Evolutionary conservation across 2,888 invertebrate species (phyloP).

Genomic region (Lasioglossum lativentre): DNA sequence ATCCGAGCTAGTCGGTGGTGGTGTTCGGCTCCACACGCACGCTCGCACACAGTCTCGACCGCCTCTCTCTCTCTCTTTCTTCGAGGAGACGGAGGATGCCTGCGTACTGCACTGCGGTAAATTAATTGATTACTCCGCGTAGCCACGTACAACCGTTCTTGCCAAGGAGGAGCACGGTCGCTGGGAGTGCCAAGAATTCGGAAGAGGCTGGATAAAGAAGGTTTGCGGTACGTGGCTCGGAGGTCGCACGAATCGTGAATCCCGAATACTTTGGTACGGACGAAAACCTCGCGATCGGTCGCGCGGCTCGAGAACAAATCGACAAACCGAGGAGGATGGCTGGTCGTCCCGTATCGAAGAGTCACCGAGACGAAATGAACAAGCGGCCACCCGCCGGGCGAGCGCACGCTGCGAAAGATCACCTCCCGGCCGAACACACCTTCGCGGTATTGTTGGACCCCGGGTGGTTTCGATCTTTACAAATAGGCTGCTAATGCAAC

Average conservation of each 20-base stretch:
- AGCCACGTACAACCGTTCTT: slow-evolving; percentile 69
- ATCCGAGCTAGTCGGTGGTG: slow-evolving; percentile 71
- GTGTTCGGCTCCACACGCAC: slow-evolving; percentile 48
- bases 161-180: slow-evolving; percentile 38
- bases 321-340: slow-evolving; percentile 19
- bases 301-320: slow-evolving; percentile 7
- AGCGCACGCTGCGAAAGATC: slow-evolving; percentile 75
- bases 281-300: background rate
- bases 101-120: slow-evolving; percentile 69
- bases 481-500: slow-evolving; percentile 76
- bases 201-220: background rate
- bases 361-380: slow-evolving; percentile 62
- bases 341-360: slow-evolving; percentile 31
- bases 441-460: slow-evolving; percentile 71
- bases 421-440: slow-evolving; percentile 67
- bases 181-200: slow-evolving; percentile 17
- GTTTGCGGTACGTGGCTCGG: background rate
- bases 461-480: slow-evolving; percentile 76
- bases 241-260: background rate
- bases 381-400: slow-evolving; percentile 67
- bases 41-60: slow-evolving; percentile 18
- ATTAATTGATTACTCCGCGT: slow-evolving; percentile 73
- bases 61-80: background rate
- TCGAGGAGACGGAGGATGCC: slow-evolving; percentile 44
- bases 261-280: background rate